A percentile compares a stretch with the other conserved stretches of the same genome.
Evolutionary conservation across 2,113 vertebrate species (phyloP).

Genomic region (Bubo blakistoni): DNA sequence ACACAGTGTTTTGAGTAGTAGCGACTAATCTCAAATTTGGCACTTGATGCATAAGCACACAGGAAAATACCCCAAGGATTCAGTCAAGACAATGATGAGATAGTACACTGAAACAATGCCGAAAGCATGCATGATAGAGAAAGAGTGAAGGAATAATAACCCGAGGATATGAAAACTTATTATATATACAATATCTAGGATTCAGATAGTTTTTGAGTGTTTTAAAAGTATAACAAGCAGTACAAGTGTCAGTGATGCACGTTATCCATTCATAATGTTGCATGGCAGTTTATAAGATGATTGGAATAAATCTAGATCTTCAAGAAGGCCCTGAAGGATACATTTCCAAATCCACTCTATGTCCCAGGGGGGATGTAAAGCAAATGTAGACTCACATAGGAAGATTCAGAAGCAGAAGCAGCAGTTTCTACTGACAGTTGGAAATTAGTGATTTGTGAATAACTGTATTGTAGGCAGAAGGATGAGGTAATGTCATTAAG

Average conservation of each 20-base stretch:
- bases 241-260: background rate
- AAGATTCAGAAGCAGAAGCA: background rate
- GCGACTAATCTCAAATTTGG: background rate
- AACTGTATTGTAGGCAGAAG: background rate
- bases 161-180: background rate
- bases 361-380: background rate
- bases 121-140: background rate
- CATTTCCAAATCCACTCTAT: background rate
- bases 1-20: background rate
- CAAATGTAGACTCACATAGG: background rate
- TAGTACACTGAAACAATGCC: rapidly evolving
- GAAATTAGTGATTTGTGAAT: background rate
- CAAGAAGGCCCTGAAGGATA: background rate
- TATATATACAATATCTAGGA: background rate
- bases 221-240: background rate
- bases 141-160: background rate
- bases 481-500: background rate
- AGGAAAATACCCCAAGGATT: background rate
- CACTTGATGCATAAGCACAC: background rate
- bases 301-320: background rate
- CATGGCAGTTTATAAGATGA: background rate
- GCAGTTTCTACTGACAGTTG: background rate
- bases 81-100: background rate
- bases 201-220: background rate
- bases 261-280: background rate